phyloP scores from a whole-genome alignment of 23 tunicate species.

The Clavelina lepadiformis region DNA sequence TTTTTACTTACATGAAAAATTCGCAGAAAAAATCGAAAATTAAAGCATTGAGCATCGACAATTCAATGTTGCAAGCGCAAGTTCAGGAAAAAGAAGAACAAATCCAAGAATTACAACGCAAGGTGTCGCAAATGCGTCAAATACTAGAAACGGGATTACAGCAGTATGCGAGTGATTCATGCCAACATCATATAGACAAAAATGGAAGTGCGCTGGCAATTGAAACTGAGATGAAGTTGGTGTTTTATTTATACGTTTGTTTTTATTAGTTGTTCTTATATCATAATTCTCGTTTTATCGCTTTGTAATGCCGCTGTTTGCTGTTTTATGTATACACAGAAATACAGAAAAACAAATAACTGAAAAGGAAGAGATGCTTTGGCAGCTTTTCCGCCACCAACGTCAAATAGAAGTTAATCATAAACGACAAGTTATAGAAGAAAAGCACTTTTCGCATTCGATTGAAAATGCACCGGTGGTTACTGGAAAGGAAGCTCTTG shows the following conservation, averaged over 20 bases:
- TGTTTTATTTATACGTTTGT: too few species aligned
- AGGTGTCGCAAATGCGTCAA: constrained; percentile 42
- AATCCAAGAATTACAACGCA: constrained; percentile 16
- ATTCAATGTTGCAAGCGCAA: constrained; percentile 35
- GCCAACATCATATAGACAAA: constrained; percentile 7
- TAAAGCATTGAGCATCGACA: constrained; percentile 29
- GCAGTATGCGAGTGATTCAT: constrained; percentile 19
- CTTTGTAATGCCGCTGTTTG: too few species aligned
- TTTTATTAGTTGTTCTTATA: too few species aligned
- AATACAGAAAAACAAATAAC: constrained; percentile 26
- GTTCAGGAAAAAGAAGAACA: constrained; percentile 41
- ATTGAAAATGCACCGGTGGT: neutral
- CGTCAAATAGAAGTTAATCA: constrained; percentile 26
- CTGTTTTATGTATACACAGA: too few species aligned
- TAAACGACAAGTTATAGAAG: neutral
- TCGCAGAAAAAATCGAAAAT: too few species aligned
- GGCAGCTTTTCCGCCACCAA: constrained; percentile 55
- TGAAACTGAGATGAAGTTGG: constrained; percentile 37
- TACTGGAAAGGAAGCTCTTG: constrained; percentile 4
- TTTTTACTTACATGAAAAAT: too few species aligned
- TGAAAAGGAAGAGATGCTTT: constrained; percentile 35
- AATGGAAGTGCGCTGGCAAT: constrained; percentile 24
- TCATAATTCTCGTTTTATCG: too few species aligned
- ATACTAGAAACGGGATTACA: constrained; percentile 37
- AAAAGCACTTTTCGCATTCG: neutral